Evolutionary conservation across 2,888 invertebrate genomes (phyloP).

Genomic region (Willowsia nigromaculata): DNA sequence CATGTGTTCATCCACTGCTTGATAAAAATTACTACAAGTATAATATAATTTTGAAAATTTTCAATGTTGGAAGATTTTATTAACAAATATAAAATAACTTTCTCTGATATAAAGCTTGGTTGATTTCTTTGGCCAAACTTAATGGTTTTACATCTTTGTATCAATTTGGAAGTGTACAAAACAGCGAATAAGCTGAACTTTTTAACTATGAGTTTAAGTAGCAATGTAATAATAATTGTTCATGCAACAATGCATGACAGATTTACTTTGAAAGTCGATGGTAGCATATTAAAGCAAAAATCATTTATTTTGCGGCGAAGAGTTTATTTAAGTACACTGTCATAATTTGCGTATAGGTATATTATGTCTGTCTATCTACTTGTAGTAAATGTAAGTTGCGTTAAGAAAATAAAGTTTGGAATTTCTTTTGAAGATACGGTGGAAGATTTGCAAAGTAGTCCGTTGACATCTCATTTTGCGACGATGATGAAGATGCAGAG

Average conservation of each 20-base stretch:
- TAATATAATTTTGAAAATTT: no score
- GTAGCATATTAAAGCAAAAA: no score
- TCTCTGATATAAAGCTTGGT: background rate
- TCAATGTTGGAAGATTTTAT: background rate
- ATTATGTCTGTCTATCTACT: background rate
- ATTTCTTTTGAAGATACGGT: slow-evolving; percentile 66
- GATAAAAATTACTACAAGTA: no score
- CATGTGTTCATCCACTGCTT: no score
- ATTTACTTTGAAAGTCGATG: no score
- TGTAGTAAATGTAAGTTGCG: background rate
- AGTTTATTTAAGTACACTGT: no score
- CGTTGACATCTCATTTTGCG: slow-evolving; percentile 40
- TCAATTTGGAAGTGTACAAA: background rate
- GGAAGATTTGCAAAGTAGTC: slow-evolving; percentile 67
- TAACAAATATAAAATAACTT: background rate
- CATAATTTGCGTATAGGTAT: no score
- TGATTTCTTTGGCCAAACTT: background rate
- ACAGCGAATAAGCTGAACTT: background rate
- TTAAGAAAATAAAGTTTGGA: slow-evolving; percentile 68
- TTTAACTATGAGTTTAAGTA: no score
- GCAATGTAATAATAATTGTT: no score
- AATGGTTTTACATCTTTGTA: background rate
- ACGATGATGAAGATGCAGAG: background rate
- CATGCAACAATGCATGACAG: no score
- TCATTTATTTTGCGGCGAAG: no score